phyloP scores from a whole-genome alignment of 2,888 invertebrate species.

The Chaitophorus viminalis region DNA sequence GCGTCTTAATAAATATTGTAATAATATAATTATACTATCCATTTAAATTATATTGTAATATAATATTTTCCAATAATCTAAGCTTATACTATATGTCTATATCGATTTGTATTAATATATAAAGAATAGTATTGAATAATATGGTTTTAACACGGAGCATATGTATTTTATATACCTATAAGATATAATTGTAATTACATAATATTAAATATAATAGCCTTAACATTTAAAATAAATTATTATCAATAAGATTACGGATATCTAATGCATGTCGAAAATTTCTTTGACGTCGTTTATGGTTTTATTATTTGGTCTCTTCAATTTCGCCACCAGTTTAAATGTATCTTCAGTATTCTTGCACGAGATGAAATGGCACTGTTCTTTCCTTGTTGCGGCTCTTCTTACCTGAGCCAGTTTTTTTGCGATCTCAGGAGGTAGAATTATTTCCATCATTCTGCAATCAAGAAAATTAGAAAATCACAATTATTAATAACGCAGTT shows the following conservation, averaged over 20 bases:
- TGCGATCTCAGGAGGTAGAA: slow-evolving; percentile 64
- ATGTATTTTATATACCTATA: background rate
- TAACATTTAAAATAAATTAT: slow-evolving; percentile 23
- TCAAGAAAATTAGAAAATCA: background rate
- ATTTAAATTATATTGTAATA: no score
- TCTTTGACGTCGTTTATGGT: slow-evolving; percentile 40
- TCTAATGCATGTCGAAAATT: slow-evolving; percentile 29
- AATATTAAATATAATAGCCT: background rate
- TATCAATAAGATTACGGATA: background rate
- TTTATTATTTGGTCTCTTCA: slow-evolving; percentile 24
- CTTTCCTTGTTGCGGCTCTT: slow-evolving; percentile 64
- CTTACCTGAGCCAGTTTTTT: slow-evolving; percentile 65
- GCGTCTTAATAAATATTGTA: background rate
- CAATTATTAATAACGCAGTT: no score
- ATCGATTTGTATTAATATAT: no score
- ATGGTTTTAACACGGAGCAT: background rate
- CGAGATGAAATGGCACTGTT: slow-evolving; percentile 65
- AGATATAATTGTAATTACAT: background rate
- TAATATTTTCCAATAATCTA: background rate
- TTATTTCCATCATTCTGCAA: slow-evolving; percentile 65
- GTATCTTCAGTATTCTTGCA: slow-evolving; percentile 63
- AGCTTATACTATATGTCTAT: no score
- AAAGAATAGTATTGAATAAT: background rate
- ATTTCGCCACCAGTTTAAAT: slow-evolving; percentile 46
- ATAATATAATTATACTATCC: background rate